phyloP scores from a whole-genome alignment of 2,113 vertebrate species.

The Phaethornis superciliosus region DNA sequence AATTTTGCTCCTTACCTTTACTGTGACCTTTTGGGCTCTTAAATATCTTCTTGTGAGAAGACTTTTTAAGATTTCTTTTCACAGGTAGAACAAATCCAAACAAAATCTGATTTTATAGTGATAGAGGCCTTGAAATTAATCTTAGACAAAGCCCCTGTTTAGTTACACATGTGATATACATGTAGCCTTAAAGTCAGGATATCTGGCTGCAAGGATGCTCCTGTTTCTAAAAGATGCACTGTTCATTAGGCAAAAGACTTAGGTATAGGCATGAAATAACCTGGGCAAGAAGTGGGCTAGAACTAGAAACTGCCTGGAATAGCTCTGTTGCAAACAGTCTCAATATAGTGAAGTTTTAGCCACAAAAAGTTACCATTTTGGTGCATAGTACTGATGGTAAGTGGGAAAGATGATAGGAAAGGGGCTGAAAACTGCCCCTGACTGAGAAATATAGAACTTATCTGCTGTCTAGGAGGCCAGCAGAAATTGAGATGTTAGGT shows the following conservation, averaged over 20 bases:
- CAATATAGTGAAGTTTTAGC: neutral
- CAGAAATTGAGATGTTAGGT: neutral
- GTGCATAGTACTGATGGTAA: fast-evolving
- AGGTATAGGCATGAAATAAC: neutral
- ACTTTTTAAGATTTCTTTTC: neutral
- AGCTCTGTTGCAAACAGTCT: neutral
- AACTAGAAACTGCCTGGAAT: neutral
- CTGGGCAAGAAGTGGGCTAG: neutral
- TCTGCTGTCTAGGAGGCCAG: neutral
- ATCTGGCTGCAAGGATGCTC: neutral
- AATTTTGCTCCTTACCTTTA: neutral
- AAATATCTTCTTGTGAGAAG: neutral
- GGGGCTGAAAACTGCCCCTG: neutral
- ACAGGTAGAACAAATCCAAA: neutral
- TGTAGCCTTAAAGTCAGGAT: neutral
- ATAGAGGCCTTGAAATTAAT: neutral
- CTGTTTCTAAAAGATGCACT: neutral
- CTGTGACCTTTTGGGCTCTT: neutral
- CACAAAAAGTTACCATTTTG: neutral
- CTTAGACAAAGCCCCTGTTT: neutral
- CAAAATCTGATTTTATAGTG: neutral
- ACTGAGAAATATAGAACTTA: neutral
- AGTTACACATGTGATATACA: neutral
- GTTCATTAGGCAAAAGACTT: neutral
- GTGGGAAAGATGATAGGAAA: neutral